A percentile compares a stretch with the other conserved stretches of the same genome.
Evolutionary conservation across 2,888 invertebrate species (phyloP).

Genomic region (Acholoe squamosa): DNA sequence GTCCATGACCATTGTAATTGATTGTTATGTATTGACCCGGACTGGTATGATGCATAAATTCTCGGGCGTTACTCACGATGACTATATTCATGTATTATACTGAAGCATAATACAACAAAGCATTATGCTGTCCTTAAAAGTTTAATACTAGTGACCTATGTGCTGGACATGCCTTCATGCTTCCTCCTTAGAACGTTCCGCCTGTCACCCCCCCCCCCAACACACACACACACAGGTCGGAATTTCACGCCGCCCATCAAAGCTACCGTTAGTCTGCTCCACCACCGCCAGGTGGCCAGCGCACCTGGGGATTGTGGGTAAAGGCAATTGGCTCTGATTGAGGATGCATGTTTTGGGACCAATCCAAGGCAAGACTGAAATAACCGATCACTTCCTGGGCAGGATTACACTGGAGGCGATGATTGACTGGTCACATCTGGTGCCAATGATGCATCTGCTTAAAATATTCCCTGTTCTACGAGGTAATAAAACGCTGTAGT

Average conservation of each 20-base stretch:
- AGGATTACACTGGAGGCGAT: not conserved
- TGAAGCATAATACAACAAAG: no score
- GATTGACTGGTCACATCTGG: not conserved
- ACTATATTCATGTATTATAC: no score
- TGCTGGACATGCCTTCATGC: no score
- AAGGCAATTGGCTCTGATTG: conserved; percentile 7
- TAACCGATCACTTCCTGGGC: not conserved
- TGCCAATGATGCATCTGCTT: not conserved
- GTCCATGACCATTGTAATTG: no score
- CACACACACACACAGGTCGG: no score
- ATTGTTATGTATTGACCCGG: no score
- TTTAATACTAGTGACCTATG: no score
- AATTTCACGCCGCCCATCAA: not conserved
- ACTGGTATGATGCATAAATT: no score
- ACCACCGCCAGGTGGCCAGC: not conserved
- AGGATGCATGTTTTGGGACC: not conserved
- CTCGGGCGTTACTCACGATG: no score
- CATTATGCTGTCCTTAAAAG: no score
- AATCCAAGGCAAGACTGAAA: not conserved
- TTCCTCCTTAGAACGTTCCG: no score
- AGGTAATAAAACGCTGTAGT: not conserved
- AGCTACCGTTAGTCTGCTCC: not conserved
- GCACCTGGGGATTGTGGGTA: conserved; percentile 14
- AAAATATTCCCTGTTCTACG: not conserved
- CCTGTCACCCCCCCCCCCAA: no score